phyloP scores from a whole-genome alignment of 92 coral and sea anemone species.

The Actinernus sp. region DNA sequence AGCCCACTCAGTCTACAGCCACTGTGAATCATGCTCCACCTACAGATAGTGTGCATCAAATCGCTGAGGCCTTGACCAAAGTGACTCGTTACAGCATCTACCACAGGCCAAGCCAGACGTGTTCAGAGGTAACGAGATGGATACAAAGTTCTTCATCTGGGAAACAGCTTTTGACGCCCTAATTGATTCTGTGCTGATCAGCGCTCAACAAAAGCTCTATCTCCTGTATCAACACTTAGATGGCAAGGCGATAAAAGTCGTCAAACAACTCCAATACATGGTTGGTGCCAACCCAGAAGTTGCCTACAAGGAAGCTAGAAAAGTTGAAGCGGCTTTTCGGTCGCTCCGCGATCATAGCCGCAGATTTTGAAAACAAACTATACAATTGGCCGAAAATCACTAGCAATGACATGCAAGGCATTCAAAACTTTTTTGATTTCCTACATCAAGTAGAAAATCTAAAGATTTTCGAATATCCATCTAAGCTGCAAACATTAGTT shows the following conservation, averaged over 20 bases:
- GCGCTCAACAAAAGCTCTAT: slow-evolving; percentile 59
- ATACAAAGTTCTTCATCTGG: slow-evolving; percentile 71
- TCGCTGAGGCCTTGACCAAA: slow-evolving; percentile 59
- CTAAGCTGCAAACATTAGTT: slow-evolving; percentile 39
- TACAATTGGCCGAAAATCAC: slow-evolving; percentile 65
- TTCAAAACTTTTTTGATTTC: slow-evolving; percentile 55
- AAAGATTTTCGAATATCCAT: slow-evolving; percentile 60
- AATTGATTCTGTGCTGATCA: no score
- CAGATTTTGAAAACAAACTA: slow-evolving; percentile 61
- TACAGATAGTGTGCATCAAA: slow-evolving; percentile 38
- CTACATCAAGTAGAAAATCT: slow-evolving; percentile 64
- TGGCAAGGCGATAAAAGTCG: slow-evolving; percentile 61
- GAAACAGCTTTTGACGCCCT: slow-evolving; percentile 75
- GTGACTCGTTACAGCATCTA: slow-evolving; percentile 69
- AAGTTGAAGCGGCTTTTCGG: slow-evolving; percentile 64
- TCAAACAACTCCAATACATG: no score
- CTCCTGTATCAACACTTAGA: slow-evolving; percentile 69
- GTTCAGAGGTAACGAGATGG: slow-evolving; percentile 55
- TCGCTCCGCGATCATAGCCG: slow-evolving; percentile 42
- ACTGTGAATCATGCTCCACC: no score
- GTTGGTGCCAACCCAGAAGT: slow-evolving; percentile 54
- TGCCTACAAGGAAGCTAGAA: slow-evolving; percentile 42
- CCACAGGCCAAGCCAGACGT: slow-evolving; percentile 73
- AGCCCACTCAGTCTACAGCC: no score
- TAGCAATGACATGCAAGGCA: slow-evolving; percentile 47